Percentiles rank a stretch among this genome's conserved stretches.
These are phyloP conservation scores for Mesoclemmys tuberculata DNA, from an alignment of 2,113 vertebrate genomes.

Conservation along the genomic window DNA sequence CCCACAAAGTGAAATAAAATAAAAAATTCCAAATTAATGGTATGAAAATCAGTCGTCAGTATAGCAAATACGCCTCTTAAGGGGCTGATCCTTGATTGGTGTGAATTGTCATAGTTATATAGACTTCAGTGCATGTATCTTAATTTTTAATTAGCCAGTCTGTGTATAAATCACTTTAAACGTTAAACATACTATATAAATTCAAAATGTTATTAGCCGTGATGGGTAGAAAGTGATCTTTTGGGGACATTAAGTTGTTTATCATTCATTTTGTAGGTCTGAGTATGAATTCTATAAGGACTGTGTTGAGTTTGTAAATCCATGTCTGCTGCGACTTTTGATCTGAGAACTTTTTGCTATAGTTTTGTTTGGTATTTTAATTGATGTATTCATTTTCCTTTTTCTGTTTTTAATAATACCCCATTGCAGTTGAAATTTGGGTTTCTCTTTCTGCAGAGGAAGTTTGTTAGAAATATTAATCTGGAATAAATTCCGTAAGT, in stretches of 20 bases:
- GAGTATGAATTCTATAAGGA: neutral
- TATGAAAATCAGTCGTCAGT: neutral
- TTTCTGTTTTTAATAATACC: constrained; percentile 35
- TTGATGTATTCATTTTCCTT: constrained; percentile 49
- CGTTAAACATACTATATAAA: neutral
- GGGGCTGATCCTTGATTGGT: neutral
- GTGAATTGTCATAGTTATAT: neutral
- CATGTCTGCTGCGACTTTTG: constrained; percentile 2
- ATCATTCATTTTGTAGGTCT: neutral
- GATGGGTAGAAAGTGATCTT: constrained; percentile 1
- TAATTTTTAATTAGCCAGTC: neutral
- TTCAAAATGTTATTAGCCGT: constrained; percentile 13
- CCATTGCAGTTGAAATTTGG: neutral
- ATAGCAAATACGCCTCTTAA: neutral
- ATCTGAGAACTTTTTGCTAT: constrained; percentile 63
- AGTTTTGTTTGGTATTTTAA: constrained; percentile 73
- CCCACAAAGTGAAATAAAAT: neutral
- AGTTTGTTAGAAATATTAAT: neutral
- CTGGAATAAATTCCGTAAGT: neutral
- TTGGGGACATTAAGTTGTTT: neutral
- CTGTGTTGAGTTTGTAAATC: constrained; percentile 4
- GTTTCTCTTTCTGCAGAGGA: neutral
- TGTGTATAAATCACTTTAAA: neutral
- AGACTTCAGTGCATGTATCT: neutral
- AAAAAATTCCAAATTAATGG: accelerated